phyloP scores from a whole-genome alignment of 2,888 invertebrate genomes.

The Seira sanloemensis region DNA sequence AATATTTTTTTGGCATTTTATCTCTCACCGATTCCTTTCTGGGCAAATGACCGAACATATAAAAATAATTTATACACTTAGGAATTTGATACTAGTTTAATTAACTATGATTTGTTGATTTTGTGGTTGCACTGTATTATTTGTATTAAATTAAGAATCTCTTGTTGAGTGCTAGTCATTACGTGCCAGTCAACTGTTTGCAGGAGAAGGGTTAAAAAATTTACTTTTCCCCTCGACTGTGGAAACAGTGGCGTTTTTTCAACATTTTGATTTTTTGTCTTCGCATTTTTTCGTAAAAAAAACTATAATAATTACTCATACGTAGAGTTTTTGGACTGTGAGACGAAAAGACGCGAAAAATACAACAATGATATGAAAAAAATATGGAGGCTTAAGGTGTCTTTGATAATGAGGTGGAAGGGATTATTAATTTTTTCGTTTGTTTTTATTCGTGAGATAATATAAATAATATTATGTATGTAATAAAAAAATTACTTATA shows the following conservation, averaged over 20 bases:
- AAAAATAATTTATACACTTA: too few relatives aligned
- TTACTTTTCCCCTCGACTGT: background rate
- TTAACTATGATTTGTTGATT: too few relatives aligned
- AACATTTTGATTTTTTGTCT: conserved; percentile 58
- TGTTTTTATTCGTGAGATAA: background rate
- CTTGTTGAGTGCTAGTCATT: conserved; percentile 72
- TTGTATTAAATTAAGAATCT: conserved; percentile 62
- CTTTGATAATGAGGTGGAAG: background rate
- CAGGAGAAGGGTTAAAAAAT: conserved; percentile 30
- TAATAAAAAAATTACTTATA: conserved; percentile 6
- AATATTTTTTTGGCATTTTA: too few relatives aligned
- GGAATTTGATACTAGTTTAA: too few relatives aligned
- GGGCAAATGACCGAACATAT: too few relatives aligned
- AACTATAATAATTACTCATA: background rate
- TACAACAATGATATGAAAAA: background rate
- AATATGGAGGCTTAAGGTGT: conserved; percentile 4
- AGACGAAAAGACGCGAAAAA: conserved; percentile 50
- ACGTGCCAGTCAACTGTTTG: conserved; percentile 70
- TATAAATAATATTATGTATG: too few relatives aligned
- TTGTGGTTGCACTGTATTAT: conserved; percentile 45
- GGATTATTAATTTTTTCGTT: background rate
- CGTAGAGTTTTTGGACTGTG: conserved; percentile 47
- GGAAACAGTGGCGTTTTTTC: conserved; percentile 29
- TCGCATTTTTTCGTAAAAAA: conserved; percentile 4
- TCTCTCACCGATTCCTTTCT: too few relatives aligned